Conservation (phyloP, 2,888 invertebrate species). For the Pseudoips prasinana region DNA sequence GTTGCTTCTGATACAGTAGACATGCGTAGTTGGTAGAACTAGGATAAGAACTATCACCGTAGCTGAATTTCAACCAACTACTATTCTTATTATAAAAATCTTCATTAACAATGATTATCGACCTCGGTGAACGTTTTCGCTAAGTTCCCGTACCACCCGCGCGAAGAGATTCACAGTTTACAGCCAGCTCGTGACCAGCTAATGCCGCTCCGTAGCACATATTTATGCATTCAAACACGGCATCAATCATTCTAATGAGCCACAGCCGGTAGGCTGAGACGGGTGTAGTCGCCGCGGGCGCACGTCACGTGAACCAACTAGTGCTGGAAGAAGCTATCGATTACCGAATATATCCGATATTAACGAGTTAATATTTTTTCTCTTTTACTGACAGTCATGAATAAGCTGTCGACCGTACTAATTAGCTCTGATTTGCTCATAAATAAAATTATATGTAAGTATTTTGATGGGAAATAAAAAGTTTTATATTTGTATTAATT, state of each 20-base stretch:
- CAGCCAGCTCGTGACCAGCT: slow-evolving; percentile 59
- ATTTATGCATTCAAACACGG: slow-evolving; percentile 72
- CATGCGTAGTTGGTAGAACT: no score
- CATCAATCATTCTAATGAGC: slow-evolving; percentile 81
- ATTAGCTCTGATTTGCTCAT: no score
- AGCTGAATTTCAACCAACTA: no score
- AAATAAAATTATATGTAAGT: no score
- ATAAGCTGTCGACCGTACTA: no score
- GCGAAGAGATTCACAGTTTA: slow-evolving; percentile 29
- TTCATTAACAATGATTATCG: no score
- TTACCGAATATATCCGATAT: slow-evolving; percentile 4
- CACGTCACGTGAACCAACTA: slow-evolving; percentile 50
- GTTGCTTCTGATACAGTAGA: no score
- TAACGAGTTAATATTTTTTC: neutral
- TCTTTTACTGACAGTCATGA: neutral
- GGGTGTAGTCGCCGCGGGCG: slow-evolving; percentile 39
- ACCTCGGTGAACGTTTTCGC: neutral
- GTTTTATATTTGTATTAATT: no score
- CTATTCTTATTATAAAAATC: no score
- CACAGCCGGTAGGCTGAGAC: slow-evolving; percentile 50
- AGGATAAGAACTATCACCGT: no score
- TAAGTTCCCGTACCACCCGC: slow-evolving; percentile 24
- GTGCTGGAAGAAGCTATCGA: slow-evolving; percentile 51
- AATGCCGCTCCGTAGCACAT: slow-evolving; percentile 53
- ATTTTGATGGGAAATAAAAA: no score